Conservation (phyloP, 2,888 invertebrate genomes). For the Sympetrum striolatum region DNA sequence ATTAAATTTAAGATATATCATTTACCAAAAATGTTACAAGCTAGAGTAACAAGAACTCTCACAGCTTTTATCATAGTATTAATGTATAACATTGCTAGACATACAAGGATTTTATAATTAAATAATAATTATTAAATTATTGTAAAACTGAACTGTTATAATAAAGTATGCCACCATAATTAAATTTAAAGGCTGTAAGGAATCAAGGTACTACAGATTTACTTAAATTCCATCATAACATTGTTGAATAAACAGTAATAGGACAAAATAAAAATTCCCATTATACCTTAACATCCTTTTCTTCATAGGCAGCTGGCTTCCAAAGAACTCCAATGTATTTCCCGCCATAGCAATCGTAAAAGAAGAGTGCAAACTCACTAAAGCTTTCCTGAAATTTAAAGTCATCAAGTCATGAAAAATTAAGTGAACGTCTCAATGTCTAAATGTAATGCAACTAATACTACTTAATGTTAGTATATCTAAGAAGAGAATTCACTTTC, state of each 20-base stretch:
- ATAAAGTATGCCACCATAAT: no score
- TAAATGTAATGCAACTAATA: not conserved
- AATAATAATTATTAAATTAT: no score
- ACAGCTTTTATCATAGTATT: no score
- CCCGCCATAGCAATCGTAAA: slow-evolving; percentile 89
- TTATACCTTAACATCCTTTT: slow-evolving; percentile 75
- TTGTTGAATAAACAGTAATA: not conserved
- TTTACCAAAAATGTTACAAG: no score
- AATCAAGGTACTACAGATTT: no score
- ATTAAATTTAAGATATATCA: no score
- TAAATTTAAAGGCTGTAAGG: no score
- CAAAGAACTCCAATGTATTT: slow-evolving; percentile 83
- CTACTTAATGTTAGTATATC: not conserved
- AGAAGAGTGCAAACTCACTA: slow-evolving; percentile 82
- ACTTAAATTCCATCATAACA: not conserved
- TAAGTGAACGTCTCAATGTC: not conserved
- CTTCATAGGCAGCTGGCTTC: slow-evolving; percentile 72
- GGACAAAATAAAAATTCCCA: not conserved
- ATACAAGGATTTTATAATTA: no score
- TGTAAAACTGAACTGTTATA: no score
- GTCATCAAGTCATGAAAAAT: not conserved
- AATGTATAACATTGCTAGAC: no score
- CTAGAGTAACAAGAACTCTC: no score
- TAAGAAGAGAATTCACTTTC: not conserved
- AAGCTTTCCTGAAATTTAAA: slow-evolving; percentile 68